These are phyloP conservation scores for Tamias sibiricus DNA, from an alignment of 2,113 vertebrate species.

Conservation along the genomic window DNA sequence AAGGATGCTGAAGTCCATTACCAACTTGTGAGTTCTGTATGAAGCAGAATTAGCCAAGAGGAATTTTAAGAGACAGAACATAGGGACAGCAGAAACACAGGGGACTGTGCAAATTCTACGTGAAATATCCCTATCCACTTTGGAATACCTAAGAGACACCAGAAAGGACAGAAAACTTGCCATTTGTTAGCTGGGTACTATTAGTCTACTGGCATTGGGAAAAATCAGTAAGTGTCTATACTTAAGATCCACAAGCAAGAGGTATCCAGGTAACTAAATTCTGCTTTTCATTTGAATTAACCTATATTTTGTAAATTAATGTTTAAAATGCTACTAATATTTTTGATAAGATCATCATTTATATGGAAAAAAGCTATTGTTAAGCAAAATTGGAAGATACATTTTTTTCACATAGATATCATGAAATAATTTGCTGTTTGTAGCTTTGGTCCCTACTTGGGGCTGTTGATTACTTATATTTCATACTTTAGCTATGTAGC, in stretches of 20 bases:
- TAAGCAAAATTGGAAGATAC: not conserved
- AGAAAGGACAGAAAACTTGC: not conserved
- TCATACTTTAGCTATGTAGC: not conserved
- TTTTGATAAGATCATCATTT: not conserved
- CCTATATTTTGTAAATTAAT: slow-evolving; percentile 36
- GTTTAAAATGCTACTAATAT: not conserved
- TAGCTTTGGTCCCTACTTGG: not conserved
- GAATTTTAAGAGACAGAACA: not conserved
- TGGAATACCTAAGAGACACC: not conserved
- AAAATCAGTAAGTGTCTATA: not conserved
- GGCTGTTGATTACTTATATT: not conserved
- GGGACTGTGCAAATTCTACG: not conserved
- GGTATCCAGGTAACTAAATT: not conserved
- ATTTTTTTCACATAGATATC: not conserved
- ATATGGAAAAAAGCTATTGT: not conserved
- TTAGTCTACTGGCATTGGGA: not conserved
- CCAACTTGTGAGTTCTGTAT: not conserved
- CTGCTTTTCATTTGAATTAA: not conserved
- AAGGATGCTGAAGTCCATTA: not conserved
- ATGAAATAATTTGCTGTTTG: not conserved
- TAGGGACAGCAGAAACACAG: not conserved
- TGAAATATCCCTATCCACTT: not conserved
- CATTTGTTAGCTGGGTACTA: not conserved
- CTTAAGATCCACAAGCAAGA: not conserved
- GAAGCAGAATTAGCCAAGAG: not conserved